Evolutionary conservation across 2,888 invertebrate species (phyloP), one percentile per base, ranked within the genome.

Genomic region (Stenchaetothrips biformis): DNA sequence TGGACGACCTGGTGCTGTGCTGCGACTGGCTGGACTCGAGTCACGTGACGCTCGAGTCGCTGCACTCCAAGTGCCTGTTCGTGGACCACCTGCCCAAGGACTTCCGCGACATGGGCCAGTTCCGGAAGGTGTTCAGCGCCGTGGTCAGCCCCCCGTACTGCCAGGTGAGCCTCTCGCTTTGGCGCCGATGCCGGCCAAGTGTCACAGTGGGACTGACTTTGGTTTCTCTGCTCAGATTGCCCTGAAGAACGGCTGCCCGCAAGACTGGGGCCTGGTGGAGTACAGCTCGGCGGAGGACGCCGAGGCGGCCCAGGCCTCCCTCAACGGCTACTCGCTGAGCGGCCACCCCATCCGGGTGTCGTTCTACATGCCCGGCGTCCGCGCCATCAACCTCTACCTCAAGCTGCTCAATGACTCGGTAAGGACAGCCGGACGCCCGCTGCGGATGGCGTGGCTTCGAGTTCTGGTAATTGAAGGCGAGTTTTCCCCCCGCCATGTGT

Each of bases 191-290:
- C 2, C 37, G 37, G 37, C 37, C 37, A 37, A 37, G 37, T 37
- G 1, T 37, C 4, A 37, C 37, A 37, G 37, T 37, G 2, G 37
- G 37, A 2, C 4, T 37, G 37, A 37, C 37, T 37, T 37, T 1
- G 37, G 37, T 37, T 37, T 37, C 25, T 79, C 79, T 67, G n/a
- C 82, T 25, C 84, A 89, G 89, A 88, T 89, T 83, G 88, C 88
- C 18, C 84, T 88, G 83, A 87, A 87, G 82, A 88, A 88, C 82
- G 88, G 88, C 6, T 87, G 87, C 80, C 88, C 88, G 9, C 86
- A 88, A 81, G 88, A 89, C 80, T 89, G 88, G 88, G 89, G 89
- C 53, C 86, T 89, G 47, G 88, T 89, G 7, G 89, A 89, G 83
- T 89, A 88, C 80, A 84, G 85, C 78, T 84, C 84, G 47, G 84